Evolutionary conservation across 1,140 invertebrate genomes (phyloP).

Genomic region (Bombus difficillimus): DNA sequence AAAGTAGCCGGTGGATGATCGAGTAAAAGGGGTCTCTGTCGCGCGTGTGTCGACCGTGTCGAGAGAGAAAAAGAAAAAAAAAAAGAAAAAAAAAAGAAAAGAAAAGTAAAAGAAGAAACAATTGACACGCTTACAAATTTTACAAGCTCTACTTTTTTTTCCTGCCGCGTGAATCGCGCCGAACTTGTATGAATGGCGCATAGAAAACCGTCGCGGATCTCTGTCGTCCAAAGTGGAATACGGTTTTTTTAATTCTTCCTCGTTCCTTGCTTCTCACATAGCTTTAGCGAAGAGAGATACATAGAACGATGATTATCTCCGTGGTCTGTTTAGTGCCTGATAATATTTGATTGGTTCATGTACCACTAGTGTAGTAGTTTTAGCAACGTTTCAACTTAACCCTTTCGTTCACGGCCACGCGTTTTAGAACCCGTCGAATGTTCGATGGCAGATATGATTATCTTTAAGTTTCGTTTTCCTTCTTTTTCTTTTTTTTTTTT

Average conservation of each 20-base stretch:
- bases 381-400: slow-evolving; percentile 27
- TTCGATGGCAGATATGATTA: background rate
- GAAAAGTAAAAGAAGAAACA: background rate
- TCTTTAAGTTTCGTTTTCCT: background rate
- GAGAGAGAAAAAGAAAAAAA: background rate
- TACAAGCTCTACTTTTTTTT: background rate
- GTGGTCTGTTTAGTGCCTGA: slow-evolving; percentile 44
- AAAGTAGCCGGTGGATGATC: slow-evolving; percentile 57
- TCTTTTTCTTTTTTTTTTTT: background rate
- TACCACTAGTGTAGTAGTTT: slow-evolving; percentile 31
- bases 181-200: slow-evolving; percentile 26
- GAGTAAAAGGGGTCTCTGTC: slow-evolving; percentile 67
- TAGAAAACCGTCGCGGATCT: slow-evolving; percentile 40
- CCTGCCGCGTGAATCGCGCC: background rate
- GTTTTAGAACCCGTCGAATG: background rate
- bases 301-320: background rate
- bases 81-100: background rate
- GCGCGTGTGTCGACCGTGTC: slow-evolving; percentile 25
- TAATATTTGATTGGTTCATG: slow-evolving; percentile 27
- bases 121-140: background rate
- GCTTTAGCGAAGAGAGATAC: slow-evolving; percentile 41
- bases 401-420: slow-evolving; percentile 39
- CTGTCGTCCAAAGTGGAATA: slow-evolving; percentile 62
- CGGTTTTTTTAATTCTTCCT: slow-evolving; percentile 47
- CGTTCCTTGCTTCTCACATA: slow-evolving; percentile 56